Conservation (phyloP, 2,113 vertebrate species). For the Phyllostomus discolor region DNA sequence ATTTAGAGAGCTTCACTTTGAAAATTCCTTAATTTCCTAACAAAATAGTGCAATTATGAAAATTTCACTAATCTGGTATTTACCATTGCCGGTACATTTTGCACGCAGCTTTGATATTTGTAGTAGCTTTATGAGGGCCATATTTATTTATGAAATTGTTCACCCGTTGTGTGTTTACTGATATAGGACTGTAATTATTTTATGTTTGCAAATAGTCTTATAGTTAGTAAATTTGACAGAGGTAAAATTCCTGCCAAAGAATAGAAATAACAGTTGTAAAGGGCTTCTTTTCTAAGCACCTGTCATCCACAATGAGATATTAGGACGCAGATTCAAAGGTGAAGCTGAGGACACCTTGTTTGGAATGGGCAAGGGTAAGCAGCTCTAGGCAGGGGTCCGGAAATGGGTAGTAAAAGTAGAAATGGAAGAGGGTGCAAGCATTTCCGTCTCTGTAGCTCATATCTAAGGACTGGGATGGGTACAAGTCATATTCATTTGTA, state of each 20-base stretch:
- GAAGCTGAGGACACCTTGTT: background rate
- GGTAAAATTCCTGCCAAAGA: constrained; percentile 40
- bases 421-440: background rate
- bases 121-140: background rate
- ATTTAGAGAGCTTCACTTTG: constrained; percentile 67
- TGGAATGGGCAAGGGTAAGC: background rate
- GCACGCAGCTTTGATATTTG: constrained; percentile 18
- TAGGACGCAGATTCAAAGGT: background rate
- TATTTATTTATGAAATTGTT: constrained; percentile 63
- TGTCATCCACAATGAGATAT: background rate
- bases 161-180: constrained; percentile 38
- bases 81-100: constrained; percentile 41
- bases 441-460: background rate
- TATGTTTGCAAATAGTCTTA: constrained; percentile 57
- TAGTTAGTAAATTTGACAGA: constrained; percentile 50
- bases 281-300: background rate
- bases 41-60: constrained; percentile 73
- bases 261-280: background rate
- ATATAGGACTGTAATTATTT: constrained; percentile 57
- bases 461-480: background rate
- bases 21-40: constrained; percentile 72
- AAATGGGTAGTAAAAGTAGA: background rate
- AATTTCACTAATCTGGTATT: constrained; percentile 65
- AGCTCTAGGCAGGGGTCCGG: fast-evolving
- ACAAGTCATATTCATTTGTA: background rate